These are phyloP conservation scores for Alcedo quadribrachys DNA, from an alignment of 2,797 vertebrate species.

Conservation along the genomic window DNA sequence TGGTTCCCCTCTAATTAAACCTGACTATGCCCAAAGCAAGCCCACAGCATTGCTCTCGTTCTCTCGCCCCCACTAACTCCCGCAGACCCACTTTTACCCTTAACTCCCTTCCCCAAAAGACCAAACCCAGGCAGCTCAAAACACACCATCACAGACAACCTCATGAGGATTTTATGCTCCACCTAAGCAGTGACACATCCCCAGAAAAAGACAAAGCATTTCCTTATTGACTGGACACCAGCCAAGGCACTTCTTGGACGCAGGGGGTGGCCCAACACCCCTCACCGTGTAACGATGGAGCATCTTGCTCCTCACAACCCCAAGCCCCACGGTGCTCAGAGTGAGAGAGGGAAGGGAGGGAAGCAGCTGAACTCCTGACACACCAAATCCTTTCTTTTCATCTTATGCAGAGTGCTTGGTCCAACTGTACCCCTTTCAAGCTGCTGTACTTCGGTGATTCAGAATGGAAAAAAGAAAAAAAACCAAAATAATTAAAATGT, in stretches of 20 bases:
- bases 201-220: background rate
- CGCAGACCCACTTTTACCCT: background rate
- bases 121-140: background rate
- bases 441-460: slow-evolving; percentile 62
- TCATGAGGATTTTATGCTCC: accelerated
- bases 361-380: background rate
- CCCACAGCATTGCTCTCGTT: background rate
- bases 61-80: no score
- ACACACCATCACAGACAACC: no score
- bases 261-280: background rate
- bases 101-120: no score
- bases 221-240: background rate
- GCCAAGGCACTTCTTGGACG: background rate
- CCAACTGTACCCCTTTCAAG: background rate
- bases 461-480: slow-evolving; percentile 28
- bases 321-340: background rate
- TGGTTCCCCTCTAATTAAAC: background rate
- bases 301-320: background rate
- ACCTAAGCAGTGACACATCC: background rate
- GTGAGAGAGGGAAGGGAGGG: background rate
- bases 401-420: background rate
- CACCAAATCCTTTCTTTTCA: background rate
- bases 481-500: slow-evolving; percentile 80
- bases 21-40: background rate
- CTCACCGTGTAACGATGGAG: accelerated